Evolutionary conservation across 2,113 vertebrate species (phyloP).

Genomic region (Protobothrops mucrosquamatus): DNA sequence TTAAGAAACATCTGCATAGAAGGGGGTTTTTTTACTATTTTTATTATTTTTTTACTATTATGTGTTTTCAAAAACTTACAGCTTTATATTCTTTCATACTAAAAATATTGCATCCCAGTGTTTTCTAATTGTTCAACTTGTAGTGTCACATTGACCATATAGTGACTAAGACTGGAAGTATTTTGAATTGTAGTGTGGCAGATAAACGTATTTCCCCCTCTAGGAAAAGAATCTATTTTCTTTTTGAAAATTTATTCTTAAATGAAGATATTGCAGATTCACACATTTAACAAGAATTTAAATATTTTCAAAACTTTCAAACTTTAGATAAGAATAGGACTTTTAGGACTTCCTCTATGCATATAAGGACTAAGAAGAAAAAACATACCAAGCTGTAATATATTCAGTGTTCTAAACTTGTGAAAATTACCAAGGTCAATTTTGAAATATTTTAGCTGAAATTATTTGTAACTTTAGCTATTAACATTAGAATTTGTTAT

Average conservation of each 20-base stretch:
- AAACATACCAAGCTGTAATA: neutral
- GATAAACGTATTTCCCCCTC: neutral
- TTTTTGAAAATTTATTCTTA: neutral
- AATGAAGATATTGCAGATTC: neutral
- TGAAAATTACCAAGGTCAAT: neutral
- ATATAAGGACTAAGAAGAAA: neutral
- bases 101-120: neutral
- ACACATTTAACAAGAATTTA: neutral
- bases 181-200: neutral
- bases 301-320: neutral
- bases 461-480: neutral
- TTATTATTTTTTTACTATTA: neutral
- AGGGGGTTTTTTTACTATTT: neutral
- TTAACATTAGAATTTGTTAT: neutral
- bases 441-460: neutral
- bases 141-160: neutral
- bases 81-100: neutral
- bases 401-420: neutral
- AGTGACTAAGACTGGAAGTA: neutral
- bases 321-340: neutral
- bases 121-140: neutral
- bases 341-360: neutral
- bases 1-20: neutral
- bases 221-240: neutral
- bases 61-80: neutral